These are phyloP conservation scores for Erethizon dorsatum DNA, from an alignment of 2,797 vertebrate genomes.

Conservation along the genomic window DNA sequence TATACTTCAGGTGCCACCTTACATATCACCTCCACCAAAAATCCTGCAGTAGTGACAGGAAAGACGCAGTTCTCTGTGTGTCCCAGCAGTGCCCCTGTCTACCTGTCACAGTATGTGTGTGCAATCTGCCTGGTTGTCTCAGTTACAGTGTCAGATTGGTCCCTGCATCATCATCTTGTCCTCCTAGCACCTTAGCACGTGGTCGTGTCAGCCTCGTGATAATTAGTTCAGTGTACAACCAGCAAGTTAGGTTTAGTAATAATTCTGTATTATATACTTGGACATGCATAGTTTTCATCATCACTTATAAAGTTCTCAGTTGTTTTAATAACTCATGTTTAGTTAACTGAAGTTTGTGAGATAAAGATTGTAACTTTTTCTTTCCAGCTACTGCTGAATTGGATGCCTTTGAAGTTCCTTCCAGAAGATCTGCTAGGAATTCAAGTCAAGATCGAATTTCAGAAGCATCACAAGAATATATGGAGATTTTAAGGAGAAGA, in stretches of 20 bases:
- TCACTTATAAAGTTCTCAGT: background rate
- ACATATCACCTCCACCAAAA: background rate
- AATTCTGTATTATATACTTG: background rate
- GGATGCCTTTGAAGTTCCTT: constrained; percentile 89
- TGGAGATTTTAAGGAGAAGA: constrained; percentile 93
- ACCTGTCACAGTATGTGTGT: background rate
- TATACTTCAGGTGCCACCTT: background rate
- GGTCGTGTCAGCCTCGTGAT: background rate
- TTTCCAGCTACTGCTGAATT: constrained; percentile 90
- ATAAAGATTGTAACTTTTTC: constrained; percentile 40
- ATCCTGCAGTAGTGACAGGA: background rate
- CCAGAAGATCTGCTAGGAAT: constrained; percentile 89
- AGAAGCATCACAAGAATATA: background rate
- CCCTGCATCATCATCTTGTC: background rate
- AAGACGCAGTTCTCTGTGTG: background rate
- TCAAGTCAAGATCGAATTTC: constrained; percentile 89
- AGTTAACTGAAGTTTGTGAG: background rate
- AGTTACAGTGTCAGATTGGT: background rate
- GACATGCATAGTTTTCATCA: background rate
- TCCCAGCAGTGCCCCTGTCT: background rate
- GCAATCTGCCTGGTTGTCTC: background rate
- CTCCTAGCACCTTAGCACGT: background rate
- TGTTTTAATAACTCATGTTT: background rate
- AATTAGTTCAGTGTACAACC: background rate
- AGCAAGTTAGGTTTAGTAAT: background rate